A percentile compares a stretch with the other conserved stretches of the same genome.
phyloP scores from a whole-genome alignment of 2,113 vertebrate species.

The Daubentonia madagascariensis region DNA sequence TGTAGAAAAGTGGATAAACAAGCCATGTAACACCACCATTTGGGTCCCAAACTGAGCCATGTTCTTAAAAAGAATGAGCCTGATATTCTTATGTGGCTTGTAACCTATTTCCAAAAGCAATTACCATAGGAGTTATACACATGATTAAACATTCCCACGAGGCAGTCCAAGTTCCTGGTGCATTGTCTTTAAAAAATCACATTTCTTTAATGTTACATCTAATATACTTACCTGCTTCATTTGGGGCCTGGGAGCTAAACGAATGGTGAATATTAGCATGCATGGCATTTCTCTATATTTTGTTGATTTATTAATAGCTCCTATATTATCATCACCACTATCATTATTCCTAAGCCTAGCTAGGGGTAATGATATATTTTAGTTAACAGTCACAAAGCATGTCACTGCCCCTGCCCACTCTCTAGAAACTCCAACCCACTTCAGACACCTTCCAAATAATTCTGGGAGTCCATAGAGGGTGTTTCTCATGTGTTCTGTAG shows the following conservation, averaged over 20 bases:
- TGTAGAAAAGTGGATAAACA: neutral
- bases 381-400: neutral
- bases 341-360: neutral
- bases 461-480: neutral
- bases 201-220: neutral
- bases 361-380: neutral
- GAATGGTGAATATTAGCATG: neutral
- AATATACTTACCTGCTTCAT: neutral
- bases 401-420: neutral
- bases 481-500: neutral
- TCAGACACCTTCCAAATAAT: neutral
- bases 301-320: neutral
- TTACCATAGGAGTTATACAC: neutral
- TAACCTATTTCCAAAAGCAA: neutral
- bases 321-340: neutral
- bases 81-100: neutral
- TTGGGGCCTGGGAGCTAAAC: neutral
- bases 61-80: neutral
- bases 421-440: neutral
- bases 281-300: neutral
- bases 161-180: neutral
- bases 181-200: neutral
- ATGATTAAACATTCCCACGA: neutral
- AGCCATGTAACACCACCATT: neutral
- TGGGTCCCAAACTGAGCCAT: neutral